A percentile compares a stretch with the other conserved stretches of the same genome.
Conservation (phyloP, 2,888 invertebrate species). For the Andrena fulva region DNA sequence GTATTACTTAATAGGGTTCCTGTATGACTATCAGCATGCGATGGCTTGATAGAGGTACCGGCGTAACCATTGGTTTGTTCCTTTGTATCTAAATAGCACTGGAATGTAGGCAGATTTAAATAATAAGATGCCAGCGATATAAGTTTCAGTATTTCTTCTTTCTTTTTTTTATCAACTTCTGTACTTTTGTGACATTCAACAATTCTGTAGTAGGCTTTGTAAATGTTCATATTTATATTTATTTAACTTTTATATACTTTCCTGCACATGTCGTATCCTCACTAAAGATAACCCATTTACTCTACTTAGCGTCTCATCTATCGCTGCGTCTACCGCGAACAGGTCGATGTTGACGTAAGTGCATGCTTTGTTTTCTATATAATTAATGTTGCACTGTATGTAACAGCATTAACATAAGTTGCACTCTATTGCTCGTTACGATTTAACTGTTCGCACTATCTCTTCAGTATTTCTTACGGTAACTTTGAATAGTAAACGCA, state of each 20-base stretch:
- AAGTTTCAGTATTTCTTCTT: conserved; percentile 18
- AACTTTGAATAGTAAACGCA: neutral
- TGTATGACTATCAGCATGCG: conserved; percentile 44
- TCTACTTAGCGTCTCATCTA: conserved; percentile 82
- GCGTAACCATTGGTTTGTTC: conserved; percentile 21
- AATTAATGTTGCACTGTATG: conserved; percentile 48
- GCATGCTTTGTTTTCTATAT: conserved; percentile 75
- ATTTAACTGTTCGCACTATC: conserved; percentile 6
- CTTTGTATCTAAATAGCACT: conserved; percentile 10
- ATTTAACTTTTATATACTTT: conserved; percentile 28
- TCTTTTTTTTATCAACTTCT: conserved; percentile 20
- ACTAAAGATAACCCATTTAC: conserved; percentile 76
- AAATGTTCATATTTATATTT: conserved; percentile 26
- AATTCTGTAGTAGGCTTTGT: conserved; percentile 9
- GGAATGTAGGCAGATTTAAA: conserved; percentile 23
- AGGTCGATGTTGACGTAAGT: conserved; percentile 81
- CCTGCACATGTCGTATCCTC: conserved; percentile 46
- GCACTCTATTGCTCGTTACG: conserved; percentile 16
- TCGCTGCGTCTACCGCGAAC: conserved; percentile 81
- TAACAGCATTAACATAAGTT: conserved; percentile 44
- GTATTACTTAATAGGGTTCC: neutral
- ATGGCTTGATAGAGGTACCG: conserved; percentile 27
- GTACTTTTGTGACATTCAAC: conserved; percentile 21
- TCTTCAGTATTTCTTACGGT: conserved; percentile 12
- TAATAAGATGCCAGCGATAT: conserved; percentile 3